Evolutionary conservation across 1,140 invertebrate species (phyloP).

Genomic region (Cydia amplana): DNA sequence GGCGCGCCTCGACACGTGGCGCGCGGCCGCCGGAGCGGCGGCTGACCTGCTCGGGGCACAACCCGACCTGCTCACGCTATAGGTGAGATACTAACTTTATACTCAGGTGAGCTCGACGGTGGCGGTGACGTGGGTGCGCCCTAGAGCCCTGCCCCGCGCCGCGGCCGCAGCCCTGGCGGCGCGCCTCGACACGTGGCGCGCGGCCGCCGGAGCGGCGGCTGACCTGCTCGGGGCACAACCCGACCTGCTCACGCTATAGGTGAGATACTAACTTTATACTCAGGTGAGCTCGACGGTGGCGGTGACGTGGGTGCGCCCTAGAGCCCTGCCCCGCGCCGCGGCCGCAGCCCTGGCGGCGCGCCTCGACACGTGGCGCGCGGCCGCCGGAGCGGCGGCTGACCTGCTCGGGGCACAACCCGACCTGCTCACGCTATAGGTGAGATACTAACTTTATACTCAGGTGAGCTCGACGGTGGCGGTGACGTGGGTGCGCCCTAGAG

Average conservation of each 20-base stretch:
- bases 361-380: conserved; percentile 63
- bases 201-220: conserved; percentile 55
- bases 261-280: too few species aligned
- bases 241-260: conserved; percentile 37
- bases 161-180: conserved; percentile 59
- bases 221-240: conserved; percentile 46
- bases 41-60: too few species aligned
- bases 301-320: too few species aligned
- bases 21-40: too few species aligned
- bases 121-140: conserved; percentile 64
- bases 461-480: too few species aligned
- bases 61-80: too few species aligned
- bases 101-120: conserved; percentile 68
- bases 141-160: conserved; percentile 58
- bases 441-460: too few species aligned
- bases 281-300: too few species aligned
- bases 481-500: too few species aligned
- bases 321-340: too few species aligned
- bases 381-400: conserved; percentile 53
- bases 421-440: conserved; percentile 30
- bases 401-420: conserved; percentile 36
- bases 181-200: conserved; percentile 66
- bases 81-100: background rate
- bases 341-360: conserved; percentile 50
- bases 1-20: too few species aligned